Evolutionary conservation across 2,113 vertebrate species (phyloP), one percentile per base, ranked within the genome.

Genomic region (Cryptoleucopteryx plumbea): DNA sequence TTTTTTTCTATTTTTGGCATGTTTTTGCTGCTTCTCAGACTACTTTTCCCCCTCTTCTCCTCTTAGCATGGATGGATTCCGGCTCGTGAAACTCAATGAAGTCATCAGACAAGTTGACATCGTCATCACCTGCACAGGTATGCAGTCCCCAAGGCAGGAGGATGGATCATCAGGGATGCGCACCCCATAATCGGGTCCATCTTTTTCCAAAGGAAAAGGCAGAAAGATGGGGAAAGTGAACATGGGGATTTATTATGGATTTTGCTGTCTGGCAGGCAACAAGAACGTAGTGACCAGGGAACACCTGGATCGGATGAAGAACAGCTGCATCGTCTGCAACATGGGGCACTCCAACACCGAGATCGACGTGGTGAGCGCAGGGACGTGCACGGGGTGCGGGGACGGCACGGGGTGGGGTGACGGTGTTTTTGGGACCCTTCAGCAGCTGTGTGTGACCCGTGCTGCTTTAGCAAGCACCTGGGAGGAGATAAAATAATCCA

Each of bases 261-360:
- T 3, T 40, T 13, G 67, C 34, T 77, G 29, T 68, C 43, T 66
- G 48, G 55, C 96, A 99, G 99, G 99, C 67, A 99, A 99, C 95
- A 99, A 99, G 98, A 99, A 99, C 15, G 99, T 99, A 93, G 99
- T 99, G 96, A 99, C 99, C 94, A 98, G 99, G 96, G 99, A 99
- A 29, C 98, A 99, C 73, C 98, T 99, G 65, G 99, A 99, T 92
- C 98, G 99, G 43, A 99, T 99, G 99, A 99, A 99, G 98, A 99
- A 99, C 82, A 98, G 99, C 94, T 99, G 99, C 96, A 99, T 99
- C 1, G 99, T 99, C 53, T 99, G 99, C 97, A 99, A 99, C 98
- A 99, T 99, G 99, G 99, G 99, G 3, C 99, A 99, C 98, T 99
- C 99, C 96, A 99, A 99, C 98, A 99, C 99, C 0, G 99, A 99